These are phyloP conservation scores for Micromesistius poutassou DNA, from an alignment of 2,797 vertebrate genomes.

Conservation along the genomic window DNA sequence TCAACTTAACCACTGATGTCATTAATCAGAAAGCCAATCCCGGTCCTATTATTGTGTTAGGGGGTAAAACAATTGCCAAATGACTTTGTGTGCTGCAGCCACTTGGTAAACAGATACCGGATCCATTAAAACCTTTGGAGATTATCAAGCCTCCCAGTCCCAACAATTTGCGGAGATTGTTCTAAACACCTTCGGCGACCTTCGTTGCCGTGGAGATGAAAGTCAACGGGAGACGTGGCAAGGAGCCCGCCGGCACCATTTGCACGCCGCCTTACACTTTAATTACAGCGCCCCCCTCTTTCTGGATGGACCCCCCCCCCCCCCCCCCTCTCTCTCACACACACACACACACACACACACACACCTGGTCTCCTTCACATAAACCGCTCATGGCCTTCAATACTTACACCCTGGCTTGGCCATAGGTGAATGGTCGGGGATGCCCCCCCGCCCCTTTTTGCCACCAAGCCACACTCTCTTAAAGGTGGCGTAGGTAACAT, in stretches of 20 bases:
- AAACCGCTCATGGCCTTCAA: neutral
- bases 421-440: neutral
- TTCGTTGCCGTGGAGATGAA: constrained; percentile 62
- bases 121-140: constrained; percentile 72
- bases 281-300: constrained; percentile 55
- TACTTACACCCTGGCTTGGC: neutral
- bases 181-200: constrained; percentile 71
- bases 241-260: constrained; percentile 49
- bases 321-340: neutral
- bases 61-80: constrained; percentile 74
- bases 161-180: constrained; percentile 76
- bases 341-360: neutral
- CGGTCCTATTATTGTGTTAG: constrained; percentile 74
- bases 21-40: constrained; percentile 80
- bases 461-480: neutral
- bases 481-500: neutral
- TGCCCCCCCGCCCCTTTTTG: neutral
- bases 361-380: neutral
- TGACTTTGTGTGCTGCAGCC: constrained; percentile 75
- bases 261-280: constrained; percentile 56
- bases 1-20: constrained; percentile 76
- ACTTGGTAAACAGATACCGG: constrained; percentile 77
- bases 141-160: constrained; percentile 73
- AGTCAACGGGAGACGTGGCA: constrained; percentile 68
- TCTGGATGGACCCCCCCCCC: constrained; percentile 25